phyloP scores from a whole-genome alignment of 2,797 vertebrate species.

The Acanthurus tractus region DNA sequence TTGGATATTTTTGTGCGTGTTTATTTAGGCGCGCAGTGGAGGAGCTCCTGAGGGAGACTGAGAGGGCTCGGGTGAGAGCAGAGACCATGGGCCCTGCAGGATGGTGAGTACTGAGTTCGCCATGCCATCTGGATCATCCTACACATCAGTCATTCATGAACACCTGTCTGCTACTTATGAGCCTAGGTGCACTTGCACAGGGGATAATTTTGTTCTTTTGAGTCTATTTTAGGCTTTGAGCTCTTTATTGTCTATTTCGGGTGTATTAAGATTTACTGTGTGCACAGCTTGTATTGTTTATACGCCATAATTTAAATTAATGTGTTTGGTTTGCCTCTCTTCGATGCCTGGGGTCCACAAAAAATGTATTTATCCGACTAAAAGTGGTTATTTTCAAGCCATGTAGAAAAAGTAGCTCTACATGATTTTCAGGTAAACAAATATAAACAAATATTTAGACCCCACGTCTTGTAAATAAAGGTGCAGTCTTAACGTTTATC shows the following conservation, averaged over 20 bases:
- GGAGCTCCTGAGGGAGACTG: slow-evolving; percentile 96
- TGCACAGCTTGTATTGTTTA: neutral
- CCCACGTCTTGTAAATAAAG: neutral
- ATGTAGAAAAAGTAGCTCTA: neutral
- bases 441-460: neutral
- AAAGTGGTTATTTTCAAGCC: neutral
- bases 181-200: no score
- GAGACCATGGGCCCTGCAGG: slow-evolving; percentile 98
- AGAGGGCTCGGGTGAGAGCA: slow-evolving; percentile 92
- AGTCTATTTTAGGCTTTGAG: no score
- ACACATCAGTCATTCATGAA: neutral
- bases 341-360: neutral
- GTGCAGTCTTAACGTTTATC: no score
- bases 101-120: slow-evolving; percentile 88
- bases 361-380: neutral
- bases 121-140: slow-evolving; percentile 34
- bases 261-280: no score
- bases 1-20: slow-evolving; percentile 17
- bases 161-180: slow-evolving; percentile 4
- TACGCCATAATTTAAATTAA: neutral
- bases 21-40: slow-evolving; percentile 92
- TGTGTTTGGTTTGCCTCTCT: neutral
- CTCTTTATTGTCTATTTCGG: no score
- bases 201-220: no score
- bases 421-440: neutral